Percentiles rank a stretch among this genome's conserved stretches.
Conservation (phyloP, 1,140 invertebrate species). For the Trialeurodes vaporariorum region DNA sequence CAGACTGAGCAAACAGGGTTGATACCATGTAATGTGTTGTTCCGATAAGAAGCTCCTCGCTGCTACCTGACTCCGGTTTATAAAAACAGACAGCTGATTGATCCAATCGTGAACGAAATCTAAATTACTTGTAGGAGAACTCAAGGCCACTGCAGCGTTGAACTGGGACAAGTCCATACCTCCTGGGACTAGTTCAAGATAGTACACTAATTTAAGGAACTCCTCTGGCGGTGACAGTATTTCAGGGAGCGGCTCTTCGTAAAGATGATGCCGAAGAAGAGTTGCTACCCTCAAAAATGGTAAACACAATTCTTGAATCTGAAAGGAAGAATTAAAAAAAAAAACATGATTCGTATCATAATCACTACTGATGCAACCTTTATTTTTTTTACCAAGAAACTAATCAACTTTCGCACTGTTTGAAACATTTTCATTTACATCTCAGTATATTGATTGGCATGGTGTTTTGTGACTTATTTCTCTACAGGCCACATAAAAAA, state of each 20-base stretch:
- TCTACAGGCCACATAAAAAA: no score
- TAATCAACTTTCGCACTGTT: no score
- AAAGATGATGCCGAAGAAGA: conserved; percentile 72
- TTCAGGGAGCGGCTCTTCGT: conserved; percentile 63
- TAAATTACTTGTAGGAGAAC: conserved; percentile 22
- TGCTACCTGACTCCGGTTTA: conserved; percentile 40
- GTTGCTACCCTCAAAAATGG: conserved; percentile 75
- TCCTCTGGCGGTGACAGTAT: conserved; percentile 48
- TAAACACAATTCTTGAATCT: conserved; percentile 65
- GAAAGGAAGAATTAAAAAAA: conserved; percentile 15
- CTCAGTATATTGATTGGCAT: no score
- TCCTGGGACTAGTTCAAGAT: conserved; percentile 56
- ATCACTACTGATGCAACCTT: neutral
- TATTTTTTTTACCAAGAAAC: neutral
- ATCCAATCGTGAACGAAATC: conserved; percentile 44
- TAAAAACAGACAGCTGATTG: conserved; percentile 45
- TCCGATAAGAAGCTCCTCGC: conserved; percentile 49
- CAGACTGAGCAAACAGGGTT: conserved; percentile 67
- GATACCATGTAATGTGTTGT: conserved; percentile 59
- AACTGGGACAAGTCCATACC: conserved; percentile 48
- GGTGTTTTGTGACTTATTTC: no score
- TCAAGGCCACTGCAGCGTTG: conserved; percentile 50
- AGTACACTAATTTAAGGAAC: conserved; percentile 59
- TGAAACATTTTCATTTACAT: neutral
- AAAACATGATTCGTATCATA: neutral